Evolutionary conservation across 2,797 vertebrate species (phyloP).

Genomic region (Eutrigla gurnardus): DNA sequence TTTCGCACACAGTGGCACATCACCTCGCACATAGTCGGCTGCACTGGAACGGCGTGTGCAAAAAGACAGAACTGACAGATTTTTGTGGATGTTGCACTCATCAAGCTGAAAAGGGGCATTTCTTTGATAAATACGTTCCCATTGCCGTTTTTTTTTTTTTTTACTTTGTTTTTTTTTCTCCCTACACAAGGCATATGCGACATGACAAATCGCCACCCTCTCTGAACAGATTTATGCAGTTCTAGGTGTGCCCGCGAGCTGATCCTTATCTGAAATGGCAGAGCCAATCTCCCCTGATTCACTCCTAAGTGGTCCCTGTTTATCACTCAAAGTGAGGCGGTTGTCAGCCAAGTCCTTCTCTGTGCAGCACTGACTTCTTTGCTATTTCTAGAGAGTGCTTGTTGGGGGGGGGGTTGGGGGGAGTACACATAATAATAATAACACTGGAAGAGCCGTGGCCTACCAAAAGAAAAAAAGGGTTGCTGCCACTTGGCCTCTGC

Average conservation of each 20-base stretch:
- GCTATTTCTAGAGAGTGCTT: constrained; percentile 50
- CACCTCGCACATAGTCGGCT: constrained; percentile 59
- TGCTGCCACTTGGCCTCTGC: constrained; percentile 56
- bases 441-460: constrained; percentile 47
- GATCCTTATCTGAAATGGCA: constrained; percentile 82
- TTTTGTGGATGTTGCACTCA: constrained; percentile 31
- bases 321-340: constrained; percentile 80
- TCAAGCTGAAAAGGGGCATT: constrained; percentile 29
- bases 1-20: constrained; percentile 54
- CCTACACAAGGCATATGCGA: constrained; percentile 60
- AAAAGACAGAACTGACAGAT: constrained; percentile 26
- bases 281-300: constrained; percentile 81
- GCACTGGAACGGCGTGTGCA: constrained; percentile 44
- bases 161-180: constrained; percentile 9
- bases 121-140: constrained; percentile 36
- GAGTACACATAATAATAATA: constrained; percentile 43
- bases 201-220: constrained; percentile 78
- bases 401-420: not conserved
- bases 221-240: constrained; percentile 79
- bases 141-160: constrained; percentile 14
- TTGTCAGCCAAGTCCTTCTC: constrained; percentile 76
- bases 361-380: constrained; percentile 59
- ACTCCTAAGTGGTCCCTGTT: constrained; percentile 82
- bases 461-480: constrained; percentile 51
- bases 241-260: constrained; percentile 79